phyloP scores from a whole-genome alignment of 2,888 invertebrate genomes.

The Sphaerophoria rueppellii region DNA sequence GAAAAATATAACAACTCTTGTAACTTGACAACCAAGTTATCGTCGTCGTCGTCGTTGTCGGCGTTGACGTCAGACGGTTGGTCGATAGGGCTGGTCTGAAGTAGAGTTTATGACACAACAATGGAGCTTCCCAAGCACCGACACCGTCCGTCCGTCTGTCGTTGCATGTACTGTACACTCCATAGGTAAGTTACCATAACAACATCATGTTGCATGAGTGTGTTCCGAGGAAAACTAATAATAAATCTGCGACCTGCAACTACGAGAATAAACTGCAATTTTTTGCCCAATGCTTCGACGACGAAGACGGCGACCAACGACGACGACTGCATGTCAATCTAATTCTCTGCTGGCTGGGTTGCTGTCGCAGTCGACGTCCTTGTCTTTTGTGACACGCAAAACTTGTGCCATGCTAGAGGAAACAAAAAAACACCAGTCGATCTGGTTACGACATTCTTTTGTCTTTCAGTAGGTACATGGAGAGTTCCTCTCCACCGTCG shows the following conservation, averaged over 20 bases:
- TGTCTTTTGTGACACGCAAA: constrained; percentile 53
- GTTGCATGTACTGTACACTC: neutral
- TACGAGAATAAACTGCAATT: constrained; percentile 59
- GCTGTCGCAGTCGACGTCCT: constrained; percentile 49
- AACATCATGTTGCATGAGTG: neutral
- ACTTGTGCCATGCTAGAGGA: constrained; percentile 51
- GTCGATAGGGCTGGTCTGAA: constrained; percentile 3
- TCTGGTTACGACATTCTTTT: constrained; percentile 69
- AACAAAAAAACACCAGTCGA: neutral
- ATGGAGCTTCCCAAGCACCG: constrained; percentile 33
- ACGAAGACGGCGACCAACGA: too few species aligned
- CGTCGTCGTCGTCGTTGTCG: too few species aligned
- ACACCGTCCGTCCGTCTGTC: constrained; percentile 15
- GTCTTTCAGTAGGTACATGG: constrained; percentile 51
- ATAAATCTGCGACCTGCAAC: constrained; percentile 36
- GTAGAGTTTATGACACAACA: constrained; percentile 37
- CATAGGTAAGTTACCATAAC: constrained; percentile 16
- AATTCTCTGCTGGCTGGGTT: neutral
- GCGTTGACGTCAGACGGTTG: neutral
- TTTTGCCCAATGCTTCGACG: neutral
- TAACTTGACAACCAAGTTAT: constrained; percentile 58
- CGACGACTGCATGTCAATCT: constrained; percentile 36
- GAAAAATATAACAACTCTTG: constrained; percentile 32
- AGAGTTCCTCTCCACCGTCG: constrained; percentile 5
- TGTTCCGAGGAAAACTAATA: constrained; percentile 54